Base-by-base conservation (phyloP, 2,888 invertebrate genomes). In the Trissoscelio sp. region DNA sequence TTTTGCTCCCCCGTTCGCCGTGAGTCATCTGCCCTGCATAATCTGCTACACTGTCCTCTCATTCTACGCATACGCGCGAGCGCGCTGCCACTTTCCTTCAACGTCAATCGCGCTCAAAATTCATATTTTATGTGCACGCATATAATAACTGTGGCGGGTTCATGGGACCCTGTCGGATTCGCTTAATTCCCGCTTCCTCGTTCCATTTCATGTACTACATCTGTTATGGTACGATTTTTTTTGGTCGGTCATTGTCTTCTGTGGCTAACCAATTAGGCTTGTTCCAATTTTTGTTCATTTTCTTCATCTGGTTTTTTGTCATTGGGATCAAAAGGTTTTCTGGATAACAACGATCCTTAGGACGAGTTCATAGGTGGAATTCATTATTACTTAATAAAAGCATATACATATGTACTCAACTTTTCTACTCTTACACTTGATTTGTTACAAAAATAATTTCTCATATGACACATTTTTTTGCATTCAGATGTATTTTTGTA, bases 91-190 rank as follows among this genome's bases (percentile, higher is more conserved):
- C 66, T 57, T 73, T 58, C 73, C 60, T 67, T 73, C 73, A 67
- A 73, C 67, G 79, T 73, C 79, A 80, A 74, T 74, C 64, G 79
- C 46, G 31, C 64, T 74, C 64, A 44, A 74, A 64, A 80, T 74
- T 57, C 74, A 80, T 74, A 80, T 74, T 80, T 80, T 73, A 73
- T 67, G 37, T 28, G 60, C 73, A 20, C 42, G 37, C 58, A 44
- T 53, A 51, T 73, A 79, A 79, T 79, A 31, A 73, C 73, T 69
- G 42, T 39, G 37, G 11, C 28, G 14, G n/a, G 22, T 51, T 58
- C 51, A 14, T 58, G 55, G 42, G 24, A 37, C 42, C 28, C 51
- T 28, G 72, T 37, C 51, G 37, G 24, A 64, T 53, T 60, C 67
- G 58, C 48, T 73, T 79, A 58, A 64, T 72, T 22, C 72, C 20